Base-by-base conservation (phyloP, 2,113 vertebrate species). In the Cromileptes altivelis region DNA sequence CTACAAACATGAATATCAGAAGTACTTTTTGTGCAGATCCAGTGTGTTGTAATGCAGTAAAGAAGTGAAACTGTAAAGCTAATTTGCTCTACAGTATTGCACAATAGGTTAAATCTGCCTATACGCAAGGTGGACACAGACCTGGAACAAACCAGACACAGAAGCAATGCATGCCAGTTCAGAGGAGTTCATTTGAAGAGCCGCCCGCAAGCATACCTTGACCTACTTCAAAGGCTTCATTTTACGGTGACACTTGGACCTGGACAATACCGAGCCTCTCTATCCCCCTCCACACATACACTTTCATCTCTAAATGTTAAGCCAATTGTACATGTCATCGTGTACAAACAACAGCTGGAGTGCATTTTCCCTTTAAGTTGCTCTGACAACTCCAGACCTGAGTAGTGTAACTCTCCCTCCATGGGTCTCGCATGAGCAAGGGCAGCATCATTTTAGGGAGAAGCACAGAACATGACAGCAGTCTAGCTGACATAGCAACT, bases 171-270 rank as follows among this genome's bases (percentile, higher is more conserved):
- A 42, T 42, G 65, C 19, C 17, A 27, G n/a, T 19, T 30, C 3
- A 23, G 61, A 23, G 60, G 55, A 68, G 72, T 75, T 76, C 56
- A 78, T 33, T 62, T 62, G 13, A 74, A 53, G 62, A 78, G 55
- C 61, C 10, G 8, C 79, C 53, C 4, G 13, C 12, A 4, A 82
- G 49, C 25, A 45, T 47, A 45, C 55, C 23, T 47, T 79, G 58
- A 82, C 56, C 67, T 33, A 52, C 63, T 84, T 84, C 62, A 74
- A 65, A 72, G 63, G 72, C 62, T 64, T 78, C 8, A 68, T 73
- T 87, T 84, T 33, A 78, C 58, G 70, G 62, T 30, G 53, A 77
- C 74, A 52, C 56, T 37, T 47, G 21, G 30, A 52, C 18, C 27
- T 14, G 23, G 49, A 77, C 75, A 79, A 82, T 58, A 14, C 47